Evolutionary conservation across 1,140 invertebrate species (phyloP).

Genomic region (Aphaenogaster floridana): DNA sequence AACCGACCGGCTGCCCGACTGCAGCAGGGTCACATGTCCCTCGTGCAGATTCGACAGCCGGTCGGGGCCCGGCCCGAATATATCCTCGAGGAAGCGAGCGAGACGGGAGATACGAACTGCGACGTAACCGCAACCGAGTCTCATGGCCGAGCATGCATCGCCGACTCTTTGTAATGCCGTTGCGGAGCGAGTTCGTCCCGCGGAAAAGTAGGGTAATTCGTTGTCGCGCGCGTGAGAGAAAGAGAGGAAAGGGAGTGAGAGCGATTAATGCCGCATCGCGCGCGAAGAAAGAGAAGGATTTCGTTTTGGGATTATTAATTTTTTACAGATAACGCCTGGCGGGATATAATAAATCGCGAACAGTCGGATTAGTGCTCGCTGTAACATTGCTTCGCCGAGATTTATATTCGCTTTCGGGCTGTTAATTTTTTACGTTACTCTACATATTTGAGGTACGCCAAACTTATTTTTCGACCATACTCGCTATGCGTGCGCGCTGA

Average conservation of each 20-base stretch:
- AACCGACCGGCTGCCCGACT: conserved; percentile 70
- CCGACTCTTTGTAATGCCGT: conserved; percentile 36
- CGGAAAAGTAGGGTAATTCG: conserved; percentile 53
- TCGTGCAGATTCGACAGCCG: conserved; percentile 78
- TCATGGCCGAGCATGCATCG: conserved; percentile 53
- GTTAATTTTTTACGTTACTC: conserved; percentile 45
- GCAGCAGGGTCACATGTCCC: conserved; percentile 52
- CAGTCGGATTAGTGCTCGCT: conserved; percentile 38
- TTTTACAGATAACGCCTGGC: conserved; percentile 43
- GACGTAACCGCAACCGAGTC: conserved; percentile 44
- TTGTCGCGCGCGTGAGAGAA: conserved; percentile 14
- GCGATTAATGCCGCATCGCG: conserved; percentile 30
- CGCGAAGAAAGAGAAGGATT: conserved; percentile 28
- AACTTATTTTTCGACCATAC: not conserved
- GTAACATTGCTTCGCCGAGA: conserved; percentile 37
- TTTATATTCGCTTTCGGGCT: conserved; percentile 40
- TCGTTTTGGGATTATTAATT: conserved; percentile 58
- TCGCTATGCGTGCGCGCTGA: not conserved
- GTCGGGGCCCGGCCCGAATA: conserved; percentile 36
- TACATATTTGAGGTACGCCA: conserved; percentile 16
- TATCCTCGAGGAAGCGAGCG: conserved; percentile 61
- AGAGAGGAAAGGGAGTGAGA: not conserved
- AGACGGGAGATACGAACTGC: conserved; percentile 43
- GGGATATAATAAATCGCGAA: conserved; percentile 51
- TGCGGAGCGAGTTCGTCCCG: conserved; percentile 32